phyloP scores from a whole-genome alignment of 2,888 invertebrate genomes.

The Hirtodrosophila confusa region DNA sequence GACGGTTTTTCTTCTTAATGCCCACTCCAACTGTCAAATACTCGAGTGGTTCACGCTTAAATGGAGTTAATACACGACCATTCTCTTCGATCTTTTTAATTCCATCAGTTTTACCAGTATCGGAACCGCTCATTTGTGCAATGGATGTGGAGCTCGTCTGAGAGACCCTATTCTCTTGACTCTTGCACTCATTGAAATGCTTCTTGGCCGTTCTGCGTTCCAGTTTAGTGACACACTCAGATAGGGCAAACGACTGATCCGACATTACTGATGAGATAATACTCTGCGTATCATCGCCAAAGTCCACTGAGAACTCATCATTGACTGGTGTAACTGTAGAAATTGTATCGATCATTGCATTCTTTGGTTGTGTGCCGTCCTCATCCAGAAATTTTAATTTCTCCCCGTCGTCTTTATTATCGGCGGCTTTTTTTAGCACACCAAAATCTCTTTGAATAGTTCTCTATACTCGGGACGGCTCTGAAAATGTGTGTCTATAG shows the following conservation, averaged over 20 bases:
- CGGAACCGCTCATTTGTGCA: conserved; percentile 39
- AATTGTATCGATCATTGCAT: conserved; percentile 76
- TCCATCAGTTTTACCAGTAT: conserved; percentile 21
- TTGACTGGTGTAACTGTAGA: conserved; percentile 89
- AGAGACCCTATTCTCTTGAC: conserved; percentile 72
- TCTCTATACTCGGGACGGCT: conserved; percentile 92
- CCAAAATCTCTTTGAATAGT: conserved; percentile 92
- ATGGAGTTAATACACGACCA: conserved; percentile 86
- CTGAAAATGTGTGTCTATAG: conserved; percentile 92
- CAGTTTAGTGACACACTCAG: conserved; percentile 87
- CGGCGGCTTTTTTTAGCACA: conserved; percentile 92
- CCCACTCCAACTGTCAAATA: conserved; percentile 88
- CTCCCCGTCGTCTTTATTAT: conserved; percentile 92
- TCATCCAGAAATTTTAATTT: conserved; percentile 89
- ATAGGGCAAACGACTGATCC: conserved; percentile 89
- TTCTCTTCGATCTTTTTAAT: conserved; percentile 79
- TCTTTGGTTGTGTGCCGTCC: conserved; percentile 82
- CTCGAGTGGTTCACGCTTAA: conserved; percentile 90
- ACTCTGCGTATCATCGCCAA: conserved; percentile 88
- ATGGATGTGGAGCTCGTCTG: conserved; percentile 47
- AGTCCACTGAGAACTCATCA: conserved; percentile 87
- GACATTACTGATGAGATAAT: conserved; percentile 91
- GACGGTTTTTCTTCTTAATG: conserved; percentile 90
- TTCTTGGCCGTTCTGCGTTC: conserved; percentile 85
- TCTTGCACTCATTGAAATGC: conserved; percentile 80